These are phyloP conservation scores for Podotricha telesiphe DNA, from an alignment of 2,888 invertebrate genomes.

Conservation along the genomic window DNA sequence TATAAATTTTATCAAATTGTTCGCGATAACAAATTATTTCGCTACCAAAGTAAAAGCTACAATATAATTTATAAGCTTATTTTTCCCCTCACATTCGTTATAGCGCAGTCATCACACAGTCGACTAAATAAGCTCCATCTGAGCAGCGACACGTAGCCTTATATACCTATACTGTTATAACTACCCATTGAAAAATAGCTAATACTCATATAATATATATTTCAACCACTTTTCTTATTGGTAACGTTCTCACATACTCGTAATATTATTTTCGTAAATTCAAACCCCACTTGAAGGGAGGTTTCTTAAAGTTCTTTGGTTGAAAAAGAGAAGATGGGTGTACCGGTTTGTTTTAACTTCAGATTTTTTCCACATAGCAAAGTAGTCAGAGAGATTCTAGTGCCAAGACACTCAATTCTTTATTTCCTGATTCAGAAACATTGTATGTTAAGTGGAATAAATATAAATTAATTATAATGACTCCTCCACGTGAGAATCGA, in stretches of 20 bases:
- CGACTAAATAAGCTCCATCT: conserved; percentile 30
- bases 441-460: no score
- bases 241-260: background rate
- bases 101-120: conserved; percentile 1
- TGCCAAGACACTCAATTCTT: no score
- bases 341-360: no score
- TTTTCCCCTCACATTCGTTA: conserved; percentile 11
- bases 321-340: no score
- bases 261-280: no score
- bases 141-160: conserved; percentile 20
- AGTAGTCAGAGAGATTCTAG: no score
- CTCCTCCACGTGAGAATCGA: no score
- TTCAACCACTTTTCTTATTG: background rate
- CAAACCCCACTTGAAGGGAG: no score
- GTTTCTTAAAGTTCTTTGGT: no score
- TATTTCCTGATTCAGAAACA: no score
- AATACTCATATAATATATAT: background rate
- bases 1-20: conserved; percentile 1
- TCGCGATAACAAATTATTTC: background rate
- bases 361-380: no score
- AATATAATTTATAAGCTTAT: conserved; percentile 8
- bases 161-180: background rate
- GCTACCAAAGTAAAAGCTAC: background rate
- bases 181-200: background rate
- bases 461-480: no score